Conservation (phyloP, 53 echinoderm and acorn worm species). For the Paracentrotus lividus region DNA sequence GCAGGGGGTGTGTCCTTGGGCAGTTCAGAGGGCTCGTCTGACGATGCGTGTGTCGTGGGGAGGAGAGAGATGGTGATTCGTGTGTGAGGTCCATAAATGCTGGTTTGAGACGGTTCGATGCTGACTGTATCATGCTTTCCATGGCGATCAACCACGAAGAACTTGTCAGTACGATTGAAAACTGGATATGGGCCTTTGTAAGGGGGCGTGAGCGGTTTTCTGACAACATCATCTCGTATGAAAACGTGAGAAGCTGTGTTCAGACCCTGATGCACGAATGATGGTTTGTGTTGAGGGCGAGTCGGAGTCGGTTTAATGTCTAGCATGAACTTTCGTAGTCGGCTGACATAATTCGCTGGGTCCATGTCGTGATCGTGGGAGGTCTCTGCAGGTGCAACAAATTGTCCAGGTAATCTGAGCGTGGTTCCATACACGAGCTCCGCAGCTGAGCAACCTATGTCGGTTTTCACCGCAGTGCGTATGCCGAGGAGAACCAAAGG, state of each 20-base stretch:
- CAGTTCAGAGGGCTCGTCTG: too few species aligned
- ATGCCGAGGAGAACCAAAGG: neutral
- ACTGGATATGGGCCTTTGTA: conserved; percentile 71
- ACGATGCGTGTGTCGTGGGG: too few species aligned
- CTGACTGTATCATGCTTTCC: too few species aligned
- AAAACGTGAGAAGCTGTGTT: conserved; percentile 68
- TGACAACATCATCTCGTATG: conserved; percentile 69
- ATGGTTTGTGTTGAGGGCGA: neutral
- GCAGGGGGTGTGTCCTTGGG: too few species aligned
- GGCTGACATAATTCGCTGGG: conserved; percentile 57
- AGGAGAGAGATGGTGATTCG: too few species aligned
- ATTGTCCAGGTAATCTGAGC: conserved; percentile 68
- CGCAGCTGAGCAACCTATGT: conserved; percentile 58
- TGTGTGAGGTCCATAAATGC: too few species aligned
- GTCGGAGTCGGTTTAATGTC: conserved; percentile 40
- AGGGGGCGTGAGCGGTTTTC: conserved; percentile 70
- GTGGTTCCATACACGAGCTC: conserved; percentile 76
- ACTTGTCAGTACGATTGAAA: too few species aligned
- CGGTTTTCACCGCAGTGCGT: neutral
- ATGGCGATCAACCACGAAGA: too few species aligned
- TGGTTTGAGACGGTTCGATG: too few species aligned
- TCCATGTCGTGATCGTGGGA: conserved; percentile 1
- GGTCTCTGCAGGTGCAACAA: conserved; percentile 43
- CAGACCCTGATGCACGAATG: conserved; percentile 45
- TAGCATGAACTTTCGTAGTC: conserved; percentile 61